These are phyloP conservation scores for Stegana nigrithorax DNA, from an alignment of 2,888 invertebrate genomes.

Conservation along the genomic window DNA sequence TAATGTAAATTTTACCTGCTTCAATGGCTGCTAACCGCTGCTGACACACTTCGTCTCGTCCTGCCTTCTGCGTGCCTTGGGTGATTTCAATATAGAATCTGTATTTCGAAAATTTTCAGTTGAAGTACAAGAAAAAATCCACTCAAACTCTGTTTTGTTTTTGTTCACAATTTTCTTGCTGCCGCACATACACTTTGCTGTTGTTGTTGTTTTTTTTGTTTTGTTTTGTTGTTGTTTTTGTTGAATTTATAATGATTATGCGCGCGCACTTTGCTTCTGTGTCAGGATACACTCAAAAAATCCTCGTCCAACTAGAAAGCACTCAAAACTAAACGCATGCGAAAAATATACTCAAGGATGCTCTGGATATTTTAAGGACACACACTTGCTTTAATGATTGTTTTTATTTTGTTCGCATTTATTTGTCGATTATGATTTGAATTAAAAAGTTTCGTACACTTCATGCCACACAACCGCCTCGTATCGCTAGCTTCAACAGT, in stretches of 20 bases:
- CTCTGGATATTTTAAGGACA: not conserved
- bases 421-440: not conserved
- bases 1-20: conserved; percentile 5
- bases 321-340: not conserved
- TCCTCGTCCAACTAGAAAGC: not conserved
- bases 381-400: no score
- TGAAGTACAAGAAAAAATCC: not conserved
- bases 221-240: not conserved
- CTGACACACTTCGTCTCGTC: not conserved
- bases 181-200: not conserved
- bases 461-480: conserved; percentile 3
- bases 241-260: conserved; percentile 1
- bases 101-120: not conserved
- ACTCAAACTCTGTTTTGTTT: not conserved
- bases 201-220: not conserved
- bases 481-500: not conserved
- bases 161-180: not conserved
- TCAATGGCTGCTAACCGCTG: not conserved
- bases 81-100: not conserved
- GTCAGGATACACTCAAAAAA: conserved; percentile 2
- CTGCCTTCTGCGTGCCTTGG: not conserved
- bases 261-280: conserved; percentile 2
- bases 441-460: not conserved
- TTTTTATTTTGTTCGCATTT: not conserved
- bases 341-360: not conserved